Percentiles rank a stretch among this genome's conserved stretches.
phyloP scores from a whole-genome alignment of 1,140 invertebrate species.

The Armadillidium nasatum region DNA sequence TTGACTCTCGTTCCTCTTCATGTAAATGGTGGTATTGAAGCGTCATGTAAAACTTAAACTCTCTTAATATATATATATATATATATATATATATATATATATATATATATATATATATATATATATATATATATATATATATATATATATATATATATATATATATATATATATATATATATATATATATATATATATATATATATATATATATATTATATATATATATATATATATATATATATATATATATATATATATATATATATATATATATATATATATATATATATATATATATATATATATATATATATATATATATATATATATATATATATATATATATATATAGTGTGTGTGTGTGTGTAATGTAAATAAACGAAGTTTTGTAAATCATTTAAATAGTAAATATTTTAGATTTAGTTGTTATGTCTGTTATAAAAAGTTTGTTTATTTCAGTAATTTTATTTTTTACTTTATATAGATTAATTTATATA shows the following conservation, averaged over 20 bases:
- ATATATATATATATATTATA: background rate
- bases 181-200: no score
- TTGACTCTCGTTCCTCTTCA: background rate
- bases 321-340: no score
- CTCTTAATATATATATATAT: background rate
- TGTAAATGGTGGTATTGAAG: background rate
- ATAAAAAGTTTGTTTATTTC: background rate
- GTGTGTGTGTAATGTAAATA: no score
- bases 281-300: no score
- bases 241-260: no score
- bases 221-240: background rate
- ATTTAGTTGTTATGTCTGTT: background rate
- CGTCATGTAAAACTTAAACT: background rate
- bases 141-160: no score
- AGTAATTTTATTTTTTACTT: background rate
- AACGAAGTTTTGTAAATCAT: background rate
- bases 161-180: no score
- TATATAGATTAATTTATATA: background rate
- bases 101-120: background rate
- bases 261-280: no score
- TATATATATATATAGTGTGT: no score
- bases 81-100: background rate
- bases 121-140: background rate
- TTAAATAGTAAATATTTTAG: background rate
- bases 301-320: no score